phyloP scores from a whole-genome alignment of 2,113 vertebrate species.

The Cinclus cinclus region DNA sequence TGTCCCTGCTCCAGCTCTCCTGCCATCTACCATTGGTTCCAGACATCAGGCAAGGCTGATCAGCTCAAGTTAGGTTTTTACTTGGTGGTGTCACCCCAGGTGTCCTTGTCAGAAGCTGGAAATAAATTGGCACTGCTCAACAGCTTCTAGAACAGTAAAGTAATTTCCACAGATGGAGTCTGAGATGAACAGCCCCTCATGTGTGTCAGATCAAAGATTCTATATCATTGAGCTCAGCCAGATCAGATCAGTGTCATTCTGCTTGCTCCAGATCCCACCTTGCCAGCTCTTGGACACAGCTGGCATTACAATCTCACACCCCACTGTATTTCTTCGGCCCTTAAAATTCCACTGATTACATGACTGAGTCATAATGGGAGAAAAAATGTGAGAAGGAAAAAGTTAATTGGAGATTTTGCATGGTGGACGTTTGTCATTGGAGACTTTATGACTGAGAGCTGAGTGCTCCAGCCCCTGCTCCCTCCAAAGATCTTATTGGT shows the following conservation, averaged over 20 bases:
- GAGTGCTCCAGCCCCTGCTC: neutral
- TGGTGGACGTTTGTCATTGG: neutral
- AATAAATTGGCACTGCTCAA: neutral
- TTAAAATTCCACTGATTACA: neutral
- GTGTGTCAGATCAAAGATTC: neutral
- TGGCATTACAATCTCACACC: neutral
- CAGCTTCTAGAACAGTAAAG: neutral
- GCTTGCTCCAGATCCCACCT: neutral
- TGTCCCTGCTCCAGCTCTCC: neutral
- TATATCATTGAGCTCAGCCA: neutral
- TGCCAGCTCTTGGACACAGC: neutral
- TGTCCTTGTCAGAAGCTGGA: neutral
- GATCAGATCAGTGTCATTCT: neutral
- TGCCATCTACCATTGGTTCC: neutral
- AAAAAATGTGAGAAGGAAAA: neutral
- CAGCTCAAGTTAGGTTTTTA: neutral
- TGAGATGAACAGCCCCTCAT: neutral
- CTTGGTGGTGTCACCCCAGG: neutral
- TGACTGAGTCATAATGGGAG: neutral
- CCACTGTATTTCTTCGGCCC: neutral
- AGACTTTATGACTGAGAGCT: neutral
- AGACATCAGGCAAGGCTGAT: neutral
- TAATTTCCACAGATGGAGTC: neutral
- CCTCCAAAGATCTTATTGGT: neutral
- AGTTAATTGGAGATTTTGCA: neutral